These are phyloP conservation scores for Drosophila longiperda DNA, from an alignment of 2,888 invertebrate species.

Conservation along the genomic window DNA sequence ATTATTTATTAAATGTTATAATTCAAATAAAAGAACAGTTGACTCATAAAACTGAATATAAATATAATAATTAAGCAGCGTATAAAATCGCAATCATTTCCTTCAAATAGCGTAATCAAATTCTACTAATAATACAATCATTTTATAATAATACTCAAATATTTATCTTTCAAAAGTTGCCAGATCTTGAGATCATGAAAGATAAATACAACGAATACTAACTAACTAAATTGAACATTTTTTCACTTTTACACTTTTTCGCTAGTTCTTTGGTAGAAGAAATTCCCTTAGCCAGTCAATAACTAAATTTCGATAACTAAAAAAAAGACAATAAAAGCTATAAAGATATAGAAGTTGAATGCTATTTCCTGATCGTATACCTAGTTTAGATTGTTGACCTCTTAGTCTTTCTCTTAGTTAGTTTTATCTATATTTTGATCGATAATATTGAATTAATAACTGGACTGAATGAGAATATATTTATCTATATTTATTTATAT, in stretches of 20 bases:
- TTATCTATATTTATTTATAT: no score
- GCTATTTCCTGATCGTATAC: background rate
- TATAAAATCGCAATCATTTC: background rate
- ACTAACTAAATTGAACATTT: background rate
- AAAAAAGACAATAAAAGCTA: no score
- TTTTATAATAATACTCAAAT: background rate
- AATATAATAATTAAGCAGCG: background rate
- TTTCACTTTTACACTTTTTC: background rate
- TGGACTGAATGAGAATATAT: background rate
- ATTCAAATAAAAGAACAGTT: no score
- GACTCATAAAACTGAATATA: background rate
- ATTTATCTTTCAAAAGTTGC: background rate
- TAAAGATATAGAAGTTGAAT: background rate
- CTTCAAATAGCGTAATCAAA: background rate
- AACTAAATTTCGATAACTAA: background rate
- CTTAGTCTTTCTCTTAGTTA: background rate
- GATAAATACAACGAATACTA: background rate
- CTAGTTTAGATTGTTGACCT: no score
- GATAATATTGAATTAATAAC: background rate
- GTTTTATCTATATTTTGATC: background rate
- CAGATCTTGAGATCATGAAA: background rate
- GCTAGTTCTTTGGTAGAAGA: background rate
- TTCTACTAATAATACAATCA: background rate
- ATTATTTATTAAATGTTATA: no score
- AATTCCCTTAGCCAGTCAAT: background rate